phyloP scores from a whole-genome alignment of 2,113 vertebrate species.

The Rhea americana region DNA sequence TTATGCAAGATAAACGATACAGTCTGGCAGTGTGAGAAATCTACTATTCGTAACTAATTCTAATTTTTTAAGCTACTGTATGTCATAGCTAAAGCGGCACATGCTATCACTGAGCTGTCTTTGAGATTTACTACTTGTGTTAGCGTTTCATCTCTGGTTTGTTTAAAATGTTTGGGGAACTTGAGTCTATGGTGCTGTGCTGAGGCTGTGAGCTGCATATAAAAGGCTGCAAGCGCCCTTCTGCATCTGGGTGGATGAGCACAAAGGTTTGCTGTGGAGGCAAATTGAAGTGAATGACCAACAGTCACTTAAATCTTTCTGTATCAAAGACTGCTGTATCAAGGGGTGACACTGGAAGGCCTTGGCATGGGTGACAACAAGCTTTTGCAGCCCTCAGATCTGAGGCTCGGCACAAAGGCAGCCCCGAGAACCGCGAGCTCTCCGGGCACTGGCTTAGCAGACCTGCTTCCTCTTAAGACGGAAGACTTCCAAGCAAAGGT shows the following conservation, averaged over 20 bases:
- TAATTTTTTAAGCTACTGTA: conserved; percentile 68
- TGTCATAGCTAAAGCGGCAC: conserved; percentile 66
- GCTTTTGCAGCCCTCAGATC: background rate
- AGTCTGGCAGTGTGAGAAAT: conserved; percentile 62
- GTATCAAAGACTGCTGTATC: background rate
- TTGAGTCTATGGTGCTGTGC: background rate
- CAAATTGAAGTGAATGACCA: background rate
- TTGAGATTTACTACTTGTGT: conserved; percentile 64
- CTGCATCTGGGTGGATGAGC: background rate
- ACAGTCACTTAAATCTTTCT: background rate
- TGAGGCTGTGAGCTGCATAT: conserved; percentile 32
- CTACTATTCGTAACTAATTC: conserved; percentile 69
- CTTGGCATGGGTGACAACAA: background rate
- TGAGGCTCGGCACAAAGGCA: background rate
- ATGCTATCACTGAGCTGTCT: conserved; percentile 68
- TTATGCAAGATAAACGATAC: conserved; percentile 53
- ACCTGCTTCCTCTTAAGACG: conserved; percentile 3
- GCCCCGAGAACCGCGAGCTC: background rate
- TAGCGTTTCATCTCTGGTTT: conserved; percentile 61
- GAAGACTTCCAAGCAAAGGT: conserved; percentile 16
- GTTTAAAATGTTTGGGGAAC: conserved; percentile 49
- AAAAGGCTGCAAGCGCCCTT: conserved; percentile 11
- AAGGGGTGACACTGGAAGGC: background rate
- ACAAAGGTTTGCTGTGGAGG: background rate
- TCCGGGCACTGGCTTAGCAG: background rate